Base-by-base conservation (phyloP, 1,140 invertebrate genomes). In the Caenorhabditis briggsae region DNA sequence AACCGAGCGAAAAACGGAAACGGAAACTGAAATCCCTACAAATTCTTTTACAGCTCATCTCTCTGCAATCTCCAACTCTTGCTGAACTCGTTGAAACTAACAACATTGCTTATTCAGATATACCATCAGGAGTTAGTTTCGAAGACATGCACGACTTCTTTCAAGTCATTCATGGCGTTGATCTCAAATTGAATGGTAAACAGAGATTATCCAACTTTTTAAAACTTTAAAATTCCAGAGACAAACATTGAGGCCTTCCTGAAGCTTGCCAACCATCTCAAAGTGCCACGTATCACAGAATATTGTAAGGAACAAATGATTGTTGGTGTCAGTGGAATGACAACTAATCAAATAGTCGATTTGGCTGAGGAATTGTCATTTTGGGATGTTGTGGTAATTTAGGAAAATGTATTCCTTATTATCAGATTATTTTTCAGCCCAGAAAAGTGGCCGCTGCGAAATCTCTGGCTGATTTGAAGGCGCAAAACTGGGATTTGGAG, bases 121-220 rank as follows among this genome's bases (percentile, higher is more conserved):
- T 70, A 0, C 64, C 64, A 46, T 25, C 12, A 2, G 16, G 8
- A 9, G 1, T 5, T 20, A 16, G 1, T 5, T 70, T 70, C 23
- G 41, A 70, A 41, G n/a, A 7, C 23, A 18, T 70, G 8, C 23
- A 46, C 18, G 33, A 46, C 18, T 70, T 70, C 18, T 18, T 70
- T 16, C 64, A 70, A 70, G 18, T 70, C 9, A 12, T 70, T 70
- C 64, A 70, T 70, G 64, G 64, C 11, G 64, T 70, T 5, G 64
- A 70, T 70, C 33, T 70, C 6, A 7, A 7, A 18, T 46, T 70
- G 41, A 14, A 70, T 43, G 8, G 64, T 70, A 46, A n/a, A n/a
- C n/a, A n/a, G n/a, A n/a, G n/a, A n/a, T n/a, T n/a, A n/a, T n/a
- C n/a, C n/a, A n/a, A n/a, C n/a, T n/a, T n/a, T n/a, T n/a, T n/a